Base-by-base conservation (phyloP, 2,113 vertebrate species). In the Ciconia stormi region DNA sequence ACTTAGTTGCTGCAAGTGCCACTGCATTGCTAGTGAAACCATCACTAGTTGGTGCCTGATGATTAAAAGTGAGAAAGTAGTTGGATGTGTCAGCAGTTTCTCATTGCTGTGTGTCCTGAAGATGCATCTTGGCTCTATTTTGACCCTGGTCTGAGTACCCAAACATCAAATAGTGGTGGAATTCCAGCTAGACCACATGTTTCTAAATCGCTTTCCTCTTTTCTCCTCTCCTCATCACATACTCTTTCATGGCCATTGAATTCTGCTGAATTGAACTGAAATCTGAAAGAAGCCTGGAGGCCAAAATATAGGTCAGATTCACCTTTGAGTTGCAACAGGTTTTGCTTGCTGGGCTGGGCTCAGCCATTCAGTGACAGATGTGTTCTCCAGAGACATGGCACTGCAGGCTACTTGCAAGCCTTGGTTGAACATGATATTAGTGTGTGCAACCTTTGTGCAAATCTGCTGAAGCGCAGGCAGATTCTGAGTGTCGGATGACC, bases 191-290 rank as follows among this genome's bases (percentile, higher is more conserved):
- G 9, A 47, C 8, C 4, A 10, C 10, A 2, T 14, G 30, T 47
- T 82, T 80, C n/a, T 72, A 67, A 61, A 72, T 67, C 0, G 1
- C 53, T 93, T 82, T 86, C 70, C 36, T 77, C 78, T 82, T 83
- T 77, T 49, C 29, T 81, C 11, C 5, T 5, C 1, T 56, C 32
- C 36, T 69, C 34, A 42, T 40, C 26, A 42, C 0, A 0, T 44
- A 16, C 10, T 76, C 32, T 93, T 93, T 71, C 50, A 72, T 16
- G 27, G 42, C 36, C 52, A 47, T 16, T 21, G 22, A 77, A 87
- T 71, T 95, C 87, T 93, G 65, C 77, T 92, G 53, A 91, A 65
- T 2, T 46, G 53, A 96, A 90, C 63, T 29, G 90, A 93, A 93
- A 83, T 76, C 47, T 53, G 14, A 70, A 92, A 97, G 92, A 73